Base-by-base conservation (phyloP, 2,888 invertebrate genomes). In the Diaprepes abbreviatus region DNA sequence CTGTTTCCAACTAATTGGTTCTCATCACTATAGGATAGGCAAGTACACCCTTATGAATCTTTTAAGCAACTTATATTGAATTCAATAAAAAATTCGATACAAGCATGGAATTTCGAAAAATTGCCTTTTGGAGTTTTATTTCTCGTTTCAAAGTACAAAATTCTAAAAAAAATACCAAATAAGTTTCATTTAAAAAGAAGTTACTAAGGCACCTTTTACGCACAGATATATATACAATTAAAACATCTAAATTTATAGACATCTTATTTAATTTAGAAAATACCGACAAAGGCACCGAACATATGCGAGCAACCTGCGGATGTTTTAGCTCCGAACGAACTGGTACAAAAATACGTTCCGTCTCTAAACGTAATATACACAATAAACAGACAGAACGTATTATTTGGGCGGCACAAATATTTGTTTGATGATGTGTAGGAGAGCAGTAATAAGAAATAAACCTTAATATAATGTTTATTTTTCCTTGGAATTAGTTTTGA, bases 251-350 rank as follows among this genome's bases (percentile, higher is more conserved):
- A 24, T 36, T 36, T 24, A 38, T 17, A 16, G 38, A 62, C 24
- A 62, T 38, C 31, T 38, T 52, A 28, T 50, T 36, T 38, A 52
- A 60, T 35, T 60, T 60, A 60, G n/a, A 33, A 21, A 52, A 31
- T 17, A 31, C 62, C 62, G 62, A 50, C 62, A 62, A 62, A 60
- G 36, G 38, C 10, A 2, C 4, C 17, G 40, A 59, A 52, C 66
- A 77, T 76, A 75, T 82, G 81, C 73, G 72, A 77, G 76, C 81
- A 80, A 80, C 77, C 80, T 79, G 79, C 81, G 81, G 81, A 81
- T 81, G 80, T 77, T 74, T 40, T 52, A 64, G 45, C 43, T 64
- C n/a, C 2, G 40, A 17, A 54, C 35, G 38, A 43, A 72, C 45
- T 38, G 58, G 59, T 33, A 52, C 52, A 52, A 66, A 66, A 66